Base-by-base conservation (phyloP, 2,113 vertebrate species). In the Acrocephalus arundinaceus region DNA sequence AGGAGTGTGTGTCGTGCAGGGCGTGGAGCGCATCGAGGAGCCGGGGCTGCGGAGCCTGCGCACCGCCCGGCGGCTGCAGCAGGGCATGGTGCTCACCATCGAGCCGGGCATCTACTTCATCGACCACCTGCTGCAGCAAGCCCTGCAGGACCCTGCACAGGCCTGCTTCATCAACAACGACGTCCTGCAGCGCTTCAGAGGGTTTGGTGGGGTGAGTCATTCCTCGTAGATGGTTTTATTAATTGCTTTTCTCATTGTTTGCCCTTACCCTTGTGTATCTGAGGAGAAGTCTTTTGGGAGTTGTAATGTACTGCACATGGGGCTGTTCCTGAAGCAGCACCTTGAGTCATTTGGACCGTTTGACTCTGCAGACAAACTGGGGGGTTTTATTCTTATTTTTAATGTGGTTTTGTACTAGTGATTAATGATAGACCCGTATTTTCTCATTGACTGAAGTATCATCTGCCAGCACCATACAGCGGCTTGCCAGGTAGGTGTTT, bases 51-150 rank as follows among this genome's bases (percentile, higher is more conserved):
- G 91, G 43, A 99, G 98, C 95, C 98, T 99, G 75, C 98, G 99
- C 11, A 99, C 99, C 0, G 98, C 99, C 0, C 98, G 99, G 18
- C 75, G 45, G 81, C 98, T 99, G 82, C 93, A 98, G 95, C 98
- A 97, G 51, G 97, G 99, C 91, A 99, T 99, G 99, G 99, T 99
- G 82, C 98, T 99, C 79, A 99, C 99, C 0, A 96, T 99, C 33
- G 99, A 99, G 95, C 99, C 99, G 0, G 99, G 99, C 74, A 99
- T 99, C 87, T 99, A 99, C 96, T 99, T 99, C 98, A 99, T 99
- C 33, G 97, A 99, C 95, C 98, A 96, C 91, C 97, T 99, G 25
- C 97, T 99, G 97, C 98, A 99, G 35, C 97, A 98, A 80, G 99
- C 99, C 4, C 98, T 99, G 84, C 96, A 72, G 0, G 95, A 99